Percentiles rank a stretch among this genome's conserved stretches.
phyloP scores from a whole-genome alignment of 2,888 invertebrate genomes.

The Eueremaeus valkanovi region DNA sequence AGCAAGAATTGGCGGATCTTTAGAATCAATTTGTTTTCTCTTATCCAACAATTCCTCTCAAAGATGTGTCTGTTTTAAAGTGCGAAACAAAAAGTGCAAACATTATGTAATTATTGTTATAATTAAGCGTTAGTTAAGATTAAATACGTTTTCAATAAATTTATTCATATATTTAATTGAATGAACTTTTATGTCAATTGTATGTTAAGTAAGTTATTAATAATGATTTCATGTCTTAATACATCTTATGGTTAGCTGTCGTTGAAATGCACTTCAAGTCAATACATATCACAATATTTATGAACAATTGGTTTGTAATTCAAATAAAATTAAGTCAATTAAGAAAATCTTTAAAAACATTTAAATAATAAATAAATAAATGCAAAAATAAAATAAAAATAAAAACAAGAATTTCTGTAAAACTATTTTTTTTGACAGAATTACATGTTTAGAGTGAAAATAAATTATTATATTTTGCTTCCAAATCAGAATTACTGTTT shows the following conservation, averaged over 20 bases:
- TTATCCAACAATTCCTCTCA: background rate
- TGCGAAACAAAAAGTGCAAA: slow-evolving; percentile 9
- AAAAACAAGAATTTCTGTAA: too few species aligned
- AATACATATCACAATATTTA: background rate
- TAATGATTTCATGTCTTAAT: background rate
- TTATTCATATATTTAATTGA: background rate
- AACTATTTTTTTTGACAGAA: background rate
- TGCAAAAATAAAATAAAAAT: background rate
- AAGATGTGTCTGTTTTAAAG: slow-evolving; percentile 19
- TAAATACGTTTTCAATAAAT: background rate
- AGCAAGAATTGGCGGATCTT: background rate
- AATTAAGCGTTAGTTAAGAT: background rate
- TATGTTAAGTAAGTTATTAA: too few species aligned
- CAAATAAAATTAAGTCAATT: slow-evolving; percentile 13
- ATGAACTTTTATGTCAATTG: too few species aligned
- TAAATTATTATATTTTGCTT: too few species aligned
- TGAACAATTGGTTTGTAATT: background rate
- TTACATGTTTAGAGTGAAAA: too few species aligned
- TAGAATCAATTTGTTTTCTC: too few species aligned
- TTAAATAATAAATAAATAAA: slow-evolving; percentile 3
- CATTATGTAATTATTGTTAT: background rate
- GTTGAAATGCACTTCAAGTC: background rate
- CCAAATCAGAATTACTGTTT: too few species aligned
- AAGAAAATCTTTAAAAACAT: background rate
- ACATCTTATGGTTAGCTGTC: slow-evolving; percentile 12